A percentile compares a stretch with the other conserved stretches of the same genome.
Evolutionary conservation across 2,888 invertebrate genomes (phyloP).

Genomic region (Epirrhoe alternata): DNA sequence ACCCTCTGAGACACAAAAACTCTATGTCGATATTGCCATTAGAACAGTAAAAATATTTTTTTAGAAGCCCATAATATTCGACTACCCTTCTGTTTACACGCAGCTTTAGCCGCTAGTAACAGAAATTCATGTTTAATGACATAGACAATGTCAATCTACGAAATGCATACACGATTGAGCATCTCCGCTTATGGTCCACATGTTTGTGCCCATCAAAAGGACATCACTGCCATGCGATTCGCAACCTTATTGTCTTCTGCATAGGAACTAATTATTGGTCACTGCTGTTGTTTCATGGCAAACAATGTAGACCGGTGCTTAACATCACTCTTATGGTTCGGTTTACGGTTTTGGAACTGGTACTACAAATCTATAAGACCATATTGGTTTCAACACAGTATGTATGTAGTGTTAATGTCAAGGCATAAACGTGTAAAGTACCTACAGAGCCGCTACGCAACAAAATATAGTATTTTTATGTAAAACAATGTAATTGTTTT

Average conservation of each 20-base stretch:
- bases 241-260: constrained; percentile 14
- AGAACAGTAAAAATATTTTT: neutral
- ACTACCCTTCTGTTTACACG: constrained; percentile 8
- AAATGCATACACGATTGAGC: constrained; percentile 49
- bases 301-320: constrained; percentile 45
- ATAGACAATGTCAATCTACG: constrained; percentile 50
- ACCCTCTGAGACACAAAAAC: no score
- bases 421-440: neutral
- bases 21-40: no score
- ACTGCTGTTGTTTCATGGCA: constrained; percentile 34
- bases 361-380: constrained; percentile 39
- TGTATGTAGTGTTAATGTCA: neutral
- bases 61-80: neutral
- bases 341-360: constrained; percentile 48
- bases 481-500: no score
- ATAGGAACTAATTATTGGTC: constrained; percentile 25
- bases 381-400: constrained; percentile 18
- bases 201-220: constrained; percentile 44
- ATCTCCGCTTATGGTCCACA: constrained; percentile 48
- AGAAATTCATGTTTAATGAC: constrained; percentile 40
- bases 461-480: neutral
- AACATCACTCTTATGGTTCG: constrained; percentile 48
- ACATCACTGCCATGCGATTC: constrained; percentile 21
- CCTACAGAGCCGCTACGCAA: neutral
- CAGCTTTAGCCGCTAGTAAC: constrained; percentile 26